Conservation (phyloP, 2,113 vertebrate genomes). For the Dryoscopus gambensis region DNA sequence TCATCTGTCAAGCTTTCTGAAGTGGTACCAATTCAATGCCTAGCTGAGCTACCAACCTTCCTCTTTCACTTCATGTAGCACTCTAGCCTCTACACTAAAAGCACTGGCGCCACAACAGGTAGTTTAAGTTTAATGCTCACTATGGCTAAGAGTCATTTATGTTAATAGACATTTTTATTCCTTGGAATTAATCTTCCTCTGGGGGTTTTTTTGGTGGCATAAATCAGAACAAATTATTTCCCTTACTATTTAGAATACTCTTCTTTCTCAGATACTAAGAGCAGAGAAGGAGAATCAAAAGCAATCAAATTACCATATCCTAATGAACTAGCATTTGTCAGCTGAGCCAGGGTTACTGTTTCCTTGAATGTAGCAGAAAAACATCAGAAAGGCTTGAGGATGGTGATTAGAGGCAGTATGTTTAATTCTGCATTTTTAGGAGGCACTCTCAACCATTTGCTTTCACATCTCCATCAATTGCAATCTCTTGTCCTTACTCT, state of each 20-base stretch:
- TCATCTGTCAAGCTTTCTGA: neutral
- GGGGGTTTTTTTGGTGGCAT: neutral
- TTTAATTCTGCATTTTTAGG: neutral
- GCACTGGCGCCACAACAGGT: neutral
- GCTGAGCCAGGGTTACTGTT: neutral
- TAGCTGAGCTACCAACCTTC: neutral
- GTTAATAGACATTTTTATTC: neutral
- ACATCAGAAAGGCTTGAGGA: neutral
- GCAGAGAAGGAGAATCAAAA: neutral
- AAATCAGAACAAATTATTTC: conserved; percentile 11
- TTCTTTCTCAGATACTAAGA: neutral
- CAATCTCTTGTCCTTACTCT: neutral
- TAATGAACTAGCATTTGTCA: conserved; percentile 30
- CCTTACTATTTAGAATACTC: neutral
- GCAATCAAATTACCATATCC: conserved; percentile 13
- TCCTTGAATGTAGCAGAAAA: neutral
- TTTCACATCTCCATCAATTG: neutral
- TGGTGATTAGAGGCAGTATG: neutral
- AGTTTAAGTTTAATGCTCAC: neutral
- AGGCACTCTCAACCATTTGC: neutral
- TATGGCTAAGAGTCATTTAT: neutral
- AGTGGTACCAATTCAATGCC: neutral
- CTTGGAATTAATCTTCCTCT: conserved; percentile 10
- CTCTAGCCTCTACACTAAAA: neutral
- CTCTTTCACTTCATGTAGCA: neutral